Evolutionary conservation across 2,888 invertebrate species (phyloP), one percentile per base, ranked within the genome.

Genomic region (Drosophila yooni): DNA sequence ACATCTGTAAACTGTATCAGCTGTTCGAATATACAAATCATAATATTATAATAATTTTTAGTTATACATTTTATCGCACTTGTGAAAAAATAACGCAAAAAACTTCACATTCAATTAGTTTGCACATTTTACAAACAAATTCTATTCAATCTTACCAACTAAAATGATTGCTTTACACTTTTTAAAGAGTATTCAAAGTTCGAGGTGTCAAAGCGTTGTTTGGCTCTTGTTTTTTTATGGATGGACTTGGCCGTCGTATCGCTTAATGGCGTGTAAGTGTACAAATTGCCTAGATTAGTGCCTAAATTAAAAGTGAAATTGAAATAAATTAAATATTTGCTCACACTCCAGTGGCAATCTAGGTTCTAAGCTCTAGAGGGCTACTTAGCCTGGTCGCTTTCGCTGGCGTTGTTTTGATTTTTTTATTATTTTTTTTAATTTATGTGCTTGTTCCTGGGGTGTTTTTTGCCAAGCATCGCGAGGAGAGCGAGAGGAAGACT

Each of bases 241-340:
- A 60, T 61, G 68, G 68, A 65, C 63, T 72, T 66, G 54, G 69
- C 43, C 57, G 34, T 46, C 50, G 74, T 60, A 69, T 67, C 80
- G 84, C 75, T 76, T 87, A 88, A 88, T 89, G 91, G 85, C 75
- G 91, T 83, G 88, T 89, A 89, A 87, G 88, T 78, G 88, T 81
- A 88, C 91, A 88, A 88, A 88, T 88, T 88, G 88, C 89, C 88
- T 90, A 89, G 91, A 90, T 88, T 88, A 90, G 89, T 83, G 89
- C 89, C 80, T 73, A 89, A 88, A 88, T 90, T 88, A 88, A 90
- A 88, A 88, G 82, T 88, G 77, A 88, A 88, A 88, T 90, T 83
- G 82, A 90, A 90, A 90, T 90, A 88, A 88, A 88, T 88, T 88
- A 90, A 90, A 87, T 81, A 86, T 87, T 88, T 83, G 61, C 84